Evolutionary conservation across 2,113 vertebrate species (phyloP).

Genomic region (Thymallus thymallus): DNA sequence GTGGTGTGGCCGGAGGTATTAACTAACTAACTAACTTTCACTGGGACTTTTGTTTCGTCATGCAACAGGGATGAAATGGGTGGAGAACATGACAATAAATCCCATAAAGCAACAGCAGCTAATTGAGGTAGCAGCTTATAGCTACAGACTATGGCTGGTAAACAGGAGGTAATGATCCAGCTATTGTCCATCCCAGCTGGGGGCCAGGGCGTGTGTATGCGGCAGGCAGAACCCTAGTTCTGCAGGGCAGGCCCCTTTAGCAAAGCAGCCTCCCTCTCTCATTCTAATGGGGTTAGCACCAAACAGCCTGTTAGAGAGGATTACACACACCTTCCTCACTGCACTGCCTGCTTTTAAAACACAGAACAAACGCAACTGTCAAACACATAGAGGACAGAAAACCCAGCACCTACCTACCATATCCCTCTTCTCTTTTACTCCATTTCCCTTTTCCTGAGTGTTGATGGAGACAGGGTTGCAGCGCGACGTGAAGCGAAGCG

Average conservation of each 20-base stretch:
- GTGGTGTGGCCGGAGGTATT: background rate
- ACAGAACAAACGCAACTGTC: slow-evolving; percentile 25
- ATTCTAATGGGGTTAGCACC: background rate
- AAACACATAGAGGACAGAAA: slow-evolving; percentile 55
- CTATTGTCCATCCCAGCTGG: background rate
- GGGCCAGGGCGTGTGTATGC: slow-evolving; percentile 39
- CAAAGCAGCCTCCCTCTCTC: slow-evolving; percentile 47
- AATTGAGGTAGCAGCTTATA: background rate
- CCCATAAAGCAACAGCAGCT: background rate
- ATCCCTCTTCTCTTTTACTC: slow-evolving; percentile 69
- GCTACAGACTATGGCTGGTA: background rate
- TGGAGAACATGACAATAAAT: background rate
- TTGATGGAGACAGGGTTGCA: slow-evolving; percentile 77
- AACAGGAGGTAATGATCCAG: background rate
- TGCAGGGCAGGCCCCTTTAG: slow-evolving; percentile 62
- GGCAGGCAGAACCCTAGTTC: slow-evolving; percentile 34
- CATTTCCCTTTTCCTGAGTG: slow-evolving; percentile 76
- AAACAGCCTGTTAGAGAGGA: slow-evolving; percentile 40
- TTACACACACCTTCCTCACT: slow-evolving; percentile 23
- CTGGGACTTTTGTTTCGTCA: background rate
- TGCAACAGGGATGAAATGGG: background rate
- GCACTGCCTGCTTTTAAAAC: background rate
- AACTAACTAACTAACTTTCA: background rate
- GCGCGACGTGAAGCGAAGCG: slow-evolving; percentile 54
- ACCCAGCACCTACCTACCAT: slow-evolving; percentile 86